Evolutionary conservation across 2,113 vertebrate genomes (phyloP).

Genomic region (Spea multiplicata): DNA sequence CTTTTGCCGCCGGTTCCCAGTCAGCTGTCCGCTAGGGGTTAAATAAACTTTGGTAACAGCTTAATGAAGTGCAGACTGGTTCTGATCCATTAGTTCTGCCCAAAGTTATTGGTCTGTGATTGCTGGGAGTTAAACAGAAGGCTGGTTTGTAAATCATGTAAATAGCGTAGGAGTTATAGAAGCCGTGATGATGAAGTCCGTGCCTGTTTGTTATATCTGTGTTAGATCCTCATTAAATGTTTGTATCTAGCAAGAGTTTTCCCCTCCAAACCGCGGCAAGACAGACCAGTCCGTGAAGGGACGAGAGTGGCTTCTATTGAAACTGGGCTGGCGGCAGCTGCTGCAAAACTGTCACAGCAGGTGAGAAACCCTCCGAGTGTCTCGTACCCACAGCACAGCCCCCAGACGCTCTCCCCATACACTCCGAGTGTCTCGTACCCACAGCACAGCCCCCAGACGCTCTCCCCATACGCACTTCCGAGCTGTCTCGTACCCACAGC

Average conservation of each 20-base stretch:
- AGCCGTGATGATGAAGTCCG: background rate
- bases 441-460: background rate
- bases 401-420: background rate
- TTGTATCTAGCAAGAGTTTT: constrained; percentile 83
- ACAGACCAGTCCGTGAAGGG: constrained; percentile 93
- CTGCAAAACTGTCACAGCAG: constrained; percentile 96
- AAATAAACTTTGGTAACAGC: no score
- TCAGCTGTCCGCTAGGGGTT: no score
- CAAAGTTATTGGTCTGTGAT: no score
- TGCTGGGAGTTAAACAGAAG: no score
- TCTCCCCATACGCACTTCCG: no score
- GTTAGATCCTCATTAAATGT: constrained; percentile 41
- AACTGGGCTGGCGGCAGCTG: constrained; percentile 89
- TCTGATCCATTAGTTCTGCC: no score
- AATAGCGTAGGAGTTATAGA: background rate
- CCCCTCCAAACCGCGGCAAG: constrained; percentile 90
- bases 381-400: background rate
- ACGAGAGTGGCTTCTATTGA: constrained; percentile 96
- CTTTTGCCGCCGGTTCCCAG: no score
- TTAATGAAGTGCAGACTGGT: no score
- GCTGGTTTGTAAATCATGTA: no score
- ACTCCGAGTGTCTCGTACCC: no score
- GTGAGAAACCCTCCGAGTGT: constrained; percentile 59
- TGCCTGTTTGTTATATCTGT: constrained; percentile 32
- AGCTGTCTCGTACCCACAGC: no score